Conservation (phyloP, 2,888 invertebrate species). For the Drosophila macrospina region DNA sequence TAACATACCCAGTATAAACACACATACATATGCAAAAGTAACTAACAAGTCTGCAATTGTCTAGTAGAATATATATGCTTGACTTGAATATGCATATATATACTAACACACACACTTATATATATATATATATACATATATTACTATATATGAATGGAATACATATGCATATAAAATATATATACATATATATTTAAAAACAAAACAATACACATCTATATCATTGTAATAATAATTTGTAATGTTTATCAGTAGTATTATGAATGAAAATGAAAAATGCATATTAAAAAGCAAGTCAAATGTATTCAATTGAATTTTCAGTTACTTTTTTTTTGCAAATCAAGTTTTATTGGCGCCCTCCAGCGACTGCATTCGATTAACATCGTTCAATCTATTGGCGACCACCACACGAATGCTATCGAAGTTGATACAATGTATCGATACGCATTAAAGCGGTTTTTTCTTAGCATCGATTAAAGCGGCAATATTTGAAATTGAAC, state of each 20-base stretch:
- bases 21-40: constrained; percentile 35
- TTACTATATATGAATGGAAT: constrained; percentile 22
- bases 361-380: neutral
- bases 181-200: constrained; percentile 70
- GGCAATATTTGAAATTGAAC: neutral
- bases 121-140: constrained; percentile 62
- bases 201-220: constrained; percentile 57
- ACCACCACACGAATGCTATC: neutral
- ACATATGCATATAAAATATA: constrained; percentile 57
- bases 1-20: constrained; percentile 26
- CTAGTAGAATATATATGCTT: constrained; percentile 22
- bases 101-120: constrained; percentile 61
- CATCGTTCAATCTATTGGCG: neutral
- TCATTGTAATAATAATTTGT: constrained; percentile 79
- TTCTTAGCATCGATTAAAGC: neutral
- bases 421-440: neutral
- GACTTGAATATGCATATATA: constrained; percentile 56
- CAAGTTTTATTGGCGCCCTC: constrained; percentile 18
- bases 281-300: constrained; percentile 48
- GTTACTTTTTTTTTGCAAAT: constrained; percentile 2
- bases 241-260: constrained; percentile 77
- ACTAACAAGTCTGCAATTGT: constrained; percentile 67
- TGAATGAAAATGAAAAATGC: constrained; percentile 53
- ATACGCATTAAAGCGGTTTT: too few species aligned
- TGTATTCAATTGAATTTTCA: constrained; percentile 10